Conservation (phyloP, 2,888 invertebrate genomes). For the Eristalis arbustorum region DNA sequence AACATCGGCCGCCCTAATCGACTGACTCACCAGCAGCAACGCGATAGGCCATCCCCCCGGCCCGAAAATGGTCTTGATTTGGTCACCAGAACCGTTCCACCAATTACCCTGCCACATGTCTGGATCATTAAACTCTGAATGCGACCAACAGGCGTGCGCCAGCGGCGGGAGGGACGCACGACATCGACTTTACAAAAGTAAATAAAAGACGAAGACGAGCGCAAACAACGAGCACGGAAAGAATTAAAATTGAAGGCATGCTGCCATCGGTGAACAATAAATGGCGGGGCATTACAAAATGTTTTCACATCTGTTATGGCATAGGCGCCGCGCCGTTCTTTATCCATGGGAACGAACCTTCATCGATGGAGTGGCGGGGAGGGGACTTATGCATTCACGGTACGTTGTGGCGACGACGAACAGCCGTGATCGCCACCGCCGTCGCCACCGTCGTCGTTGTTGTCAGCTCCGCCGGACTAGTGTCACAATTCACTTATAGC, state of each 20-base stretch:
- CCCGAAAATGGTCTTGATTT: slow-evolving; percentile 50
- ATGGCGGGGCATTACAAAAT: slow-evolving; percentile 26
- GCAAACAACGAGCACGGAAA: not conserved
- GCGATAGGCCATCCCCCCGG: not conserved
- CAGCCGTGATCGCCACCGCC: slow-evolving; percentile 24
- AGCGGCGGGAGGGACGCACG: not conserved
- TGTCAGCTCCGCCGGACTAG: slow-evolving; percentile 10
- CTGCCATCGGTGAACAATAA: slow-evolving; percentile 52
- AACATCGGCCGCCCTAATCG: too few species aligned
- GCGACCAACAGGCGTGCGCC: not conserved
- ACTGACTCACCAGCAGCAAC: not conserved
- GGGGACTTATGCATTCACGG: slow-evolving; percentile 51
- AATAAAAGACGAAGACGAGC: not conserved
- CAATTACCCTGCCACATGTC: slow-evolving; percentile 51
- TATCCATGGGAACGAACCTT: slow-evolving; percentile 43
- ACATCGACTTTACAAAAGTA: not conserved
- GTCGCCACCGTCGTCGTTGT: too few species aligned
- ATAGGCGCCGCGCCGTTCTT: slow-evolving; percentile 35
- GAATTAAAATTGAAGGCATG: slow-evolving; percentile 47
- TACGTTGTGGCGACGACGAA: slow-evolving; percentile 42
- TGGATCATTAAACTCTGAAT: slow-evolving; percentile 57
- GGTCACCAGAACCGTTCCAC: not conserved
- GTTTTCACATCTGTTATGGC: slow-evolving; percentile 55
- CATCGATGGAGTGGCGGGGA: not conserved
- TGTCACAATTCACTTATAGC: slow-evolving; percentile 65